phyloP scores from a whole-genome alignment of 2,113 vertebrate species.

The Coryphaenoides rupestris region DNA sequence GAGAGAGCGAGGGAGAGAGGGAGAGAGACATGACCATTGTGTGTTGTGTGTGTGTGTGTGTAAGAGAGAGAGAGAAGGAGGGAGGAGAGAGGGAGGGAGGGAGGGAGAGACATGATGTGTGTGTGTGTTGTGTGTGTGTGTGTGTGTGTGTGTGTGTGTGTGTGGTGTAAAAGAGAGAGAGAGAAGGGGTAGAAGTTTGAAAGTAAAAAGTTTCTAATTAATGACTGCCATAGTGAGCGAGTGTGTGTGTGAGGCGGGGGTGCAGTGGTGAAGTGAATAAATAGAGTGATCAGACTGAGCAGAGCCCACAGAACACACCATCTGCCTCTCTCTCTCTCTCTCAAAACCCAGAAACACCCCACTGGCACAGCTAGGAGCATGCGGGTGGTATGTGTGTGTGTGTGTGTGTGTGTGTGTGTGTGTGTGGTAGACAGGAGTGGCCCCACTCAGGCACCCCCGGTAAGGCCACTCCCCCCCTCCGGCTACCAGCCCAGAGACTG shows the following conservation, averaged over 20 bases:
- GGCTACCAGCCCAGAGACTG: slow-evolving; percentile 33
- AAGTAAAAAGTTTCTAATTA: slow-evolving; percentile 49
- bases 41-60: too few species aligned
- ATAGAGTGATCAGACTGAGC: slow-evolving; percentile 75
- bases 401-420: slow-evolving; percentile 11
- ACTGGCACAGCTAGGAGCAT: slow-evolving; percentile 47
- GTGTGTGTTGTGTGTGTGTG: too few species aligned
- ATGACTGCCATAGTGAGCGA: slow-evolving; percentile 34
- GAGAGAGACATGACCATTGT: too few species aligned
- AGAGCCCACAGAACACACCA: slow-evolving; percentile 73
- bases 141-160: too few species aligned
- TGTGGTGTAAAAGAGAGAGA: slow-evolving; percentile 28
- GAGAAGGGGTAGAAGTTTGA: neutral
- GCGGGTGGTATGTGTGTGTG: slow-evolving; percentile 30
- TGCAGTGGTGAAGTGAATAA: slow-evolving; percentile 61
- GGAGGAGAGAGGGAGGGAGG: neutral
- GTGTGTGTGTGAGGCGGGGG: slow-evolving; percentile 57
- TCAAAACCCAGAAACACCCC: slow-evolving; percentile 45
- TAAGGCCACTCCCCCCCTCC: too few species aligned
- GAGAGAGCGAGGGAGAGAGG: too few species aligned
- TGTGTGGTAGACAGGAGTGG: slow-evolving; percentile 28
- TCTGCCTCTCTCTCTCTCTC: slow-evolving; percentile 55
- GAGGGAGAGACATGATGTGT: too few species aligned
- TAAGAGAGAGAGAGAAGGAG: too few species aligned
- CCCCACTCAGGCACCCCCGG: slow-evolving; percentile 53